phyloP scores from a whole-genome alignment of 2,797 vertebrate genomes.

The Hapalemur alaotrensis region DNA sequence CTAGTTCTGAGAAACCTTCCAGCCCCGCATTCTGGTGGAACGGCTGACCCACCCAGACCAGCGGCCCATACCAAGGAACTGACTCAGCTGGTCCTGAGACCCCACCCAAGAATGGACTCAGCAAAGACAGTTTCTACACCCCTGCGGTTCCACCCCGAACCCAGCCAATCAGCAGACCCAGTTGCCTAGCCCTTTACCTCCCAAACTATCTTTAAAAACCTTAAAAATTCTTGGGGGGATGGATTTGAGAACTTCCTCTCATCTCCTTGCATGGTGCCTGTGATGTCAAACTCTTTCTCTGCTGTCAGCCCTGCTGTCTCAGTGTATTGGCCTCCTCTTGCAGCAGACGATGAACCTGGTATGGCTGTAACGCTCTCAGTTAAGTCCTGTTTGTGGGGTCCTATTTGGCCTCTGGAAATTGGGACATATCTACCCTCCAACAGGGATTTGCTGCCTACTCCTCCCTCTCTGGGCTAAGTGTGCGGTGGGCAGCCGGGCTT shows the following conservation, averaged over 20 bases:
- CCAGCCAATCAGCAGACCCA: not conserved
- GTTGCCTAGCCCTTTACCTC: not conserved
- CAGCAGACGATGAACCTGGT: not conserved
- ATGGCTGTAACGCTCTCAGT: not conserved
- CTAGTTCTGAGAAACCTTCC: not conserved
- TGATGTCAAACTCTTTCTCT: not conserved
- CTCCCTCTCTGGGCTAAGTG: fast-evolving
- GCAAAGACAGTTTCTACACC: not conserved
- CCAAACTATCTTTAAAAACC: not conserved
- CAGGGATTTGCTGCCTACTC: not conserved
- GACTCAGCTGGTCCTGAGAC: not conserved
- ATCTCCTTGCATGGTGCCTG: not conserved
- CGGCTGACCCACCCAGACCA: not conserved
- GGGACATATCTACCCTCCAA: not conserved
- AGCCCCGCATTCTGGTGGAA: not conserved
- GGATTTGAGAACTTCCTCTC: not conserved
- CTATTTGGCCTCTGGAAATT: not conserved
- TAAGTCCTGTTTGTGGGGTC: not conserved
- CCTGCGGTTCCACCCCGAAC: not conserved
- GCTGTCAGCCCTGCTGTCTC: not conserved
- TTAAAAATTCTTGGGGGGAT: not conserved
- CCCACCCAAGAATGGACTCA: not conserved
- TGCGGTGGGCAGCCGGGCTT: not conserved
- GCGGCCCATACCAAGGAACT: not conserved
- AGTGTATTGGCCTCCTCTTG: not conserved